Evolutionary conservation across 2,888 invertebrate genomes (phyloP).

Genomic region (Drosophila robusta): DNA sequence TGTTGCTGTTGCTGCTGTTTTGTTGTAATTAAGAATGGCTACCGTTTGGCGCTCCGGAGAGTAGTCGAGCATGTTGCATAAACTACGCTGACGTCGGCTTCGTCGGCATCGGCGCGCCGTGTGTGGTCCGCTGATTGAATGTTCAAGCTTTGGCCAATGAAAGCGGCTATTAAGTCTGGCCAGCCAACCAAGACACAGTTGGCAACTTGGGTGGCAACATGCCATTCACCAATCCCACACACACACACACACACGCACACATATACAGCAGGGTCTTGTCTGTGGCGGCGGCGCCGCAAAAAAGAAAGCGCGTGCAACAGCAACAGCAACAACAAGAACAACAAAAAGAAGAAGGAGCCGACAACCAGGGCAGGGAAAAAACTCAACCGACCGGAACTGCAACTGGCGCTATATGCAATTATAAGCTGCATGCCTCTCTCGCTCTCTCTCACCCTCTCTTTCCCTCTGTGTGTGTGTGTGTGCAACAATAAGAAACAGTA

Average conservation of each 20-base stretch:
- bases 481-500: constrained; percentile 67
- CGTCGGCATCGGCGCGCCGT: constrained; percentile 49
- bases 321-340: constrained; percentile 42
- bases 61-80: constrained; percentile 57
- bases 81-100: constrained; percentile 14
- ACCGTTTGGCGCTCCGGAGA: constrained; percentile 53
- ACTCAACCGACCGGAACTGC: constrained; percentile 82
- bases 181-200: constrained; percentile 69
- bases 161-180: constrained; percentile 76
- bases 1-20: constrained; percentile 47
- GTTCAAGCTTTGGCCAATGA: constrained; percentile 77
- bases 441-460: constrained; percentile 1
- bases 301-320: constrained; percentile 79
- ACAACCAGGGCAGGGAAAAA: constrained; percentile 44
- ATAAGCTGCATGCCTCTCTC: constrained; percentile 52
- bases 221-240: constrained; percentile 78
- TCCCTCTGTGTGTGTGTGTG: constrained; percentile 2
- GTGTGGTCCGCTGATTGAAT: constrained; percentile 65
- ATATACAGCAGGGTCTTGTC: constrained; percentile 13
- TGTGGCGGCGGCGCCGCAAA: constrained; percentile 71
- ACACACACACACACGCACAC: constrained; percentile 44
- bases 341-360: constrained; percentile 35
- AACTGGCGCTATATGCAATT: constrained; percentile 82
- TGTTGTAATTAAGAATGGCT: constrained; percentile 77
- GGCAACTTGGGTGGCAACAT: constrained; percentile 79